Percentiles rank a stretch among this genome's conserved stretches.
Conservation (phyloP, 2,888 invertebrate species). For the Eurois occulta region DNA sequence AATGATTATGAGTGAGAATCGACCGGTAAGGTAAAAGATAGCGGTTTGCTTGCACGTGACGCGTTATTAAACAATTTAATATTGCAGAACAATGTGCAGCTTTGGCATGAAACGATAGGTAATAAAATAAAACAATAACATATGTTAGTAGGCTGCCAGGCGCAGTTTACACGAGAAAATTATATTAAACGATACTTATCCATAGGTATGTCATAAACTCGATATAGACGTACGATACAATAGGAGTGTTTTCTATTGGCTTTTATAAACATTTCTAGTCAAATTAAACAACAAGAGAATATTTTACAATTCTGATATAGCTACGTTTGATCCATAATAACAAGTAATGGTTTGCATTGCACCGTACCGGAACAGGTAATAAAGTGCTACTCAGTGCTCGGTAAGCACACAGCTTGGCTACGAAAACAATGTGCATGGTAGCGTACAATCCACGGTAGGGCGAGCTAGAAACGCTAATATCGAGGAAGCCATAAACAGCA, state of each 20-base stretch:
- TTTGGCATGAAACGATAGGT: background rate
- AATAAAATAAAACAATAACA: conserved; percentile 26
- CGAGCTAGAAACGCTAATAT: conserved; percentile 56
- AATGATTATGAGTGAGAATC: background rate
- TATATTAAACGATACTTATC: conserved; percentile 9
- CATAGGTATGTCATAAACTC: background rate
- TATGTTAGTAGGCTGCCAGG: background rate
- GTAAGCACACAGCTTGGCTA: conserved; percentile 25
- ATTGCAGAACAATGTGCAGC: conserved; percentile 1
- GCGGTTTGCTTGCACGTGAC: background rate
- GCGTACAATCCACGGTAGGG: conserved; percentile 43
- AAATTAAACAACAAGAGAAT: conserved; percentile 1
- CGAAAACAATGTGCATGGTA: conserved; percentile 46
- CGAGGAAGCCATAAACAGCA: conserved; percentile 67
- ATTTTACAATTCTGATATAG: background rate
- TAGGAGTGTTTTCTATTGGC: conserved; percentile 24
- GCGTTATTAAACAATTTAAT: background rate
- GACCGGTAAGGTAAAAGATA: conserved; percentile 4
- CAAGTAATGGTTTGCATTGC: background rate
- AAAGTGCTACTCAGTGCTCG: conserved; percentile 5
- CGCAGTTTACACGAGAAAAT: conserved; percentile 1
- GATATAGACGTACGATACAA: conserved; percentile 23
- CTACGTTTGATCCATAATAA: background rate
- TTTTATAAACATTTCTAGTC: conserved; percentile 39
- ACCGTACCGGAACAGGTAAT: conserved; percentile 28